A percentile compares a stretch with the other conserved stretches of the same genome.
Conservation (phyloP, 2,797 vertebrate genomes). For the Rhinophrynus dorsalis region DNA sequence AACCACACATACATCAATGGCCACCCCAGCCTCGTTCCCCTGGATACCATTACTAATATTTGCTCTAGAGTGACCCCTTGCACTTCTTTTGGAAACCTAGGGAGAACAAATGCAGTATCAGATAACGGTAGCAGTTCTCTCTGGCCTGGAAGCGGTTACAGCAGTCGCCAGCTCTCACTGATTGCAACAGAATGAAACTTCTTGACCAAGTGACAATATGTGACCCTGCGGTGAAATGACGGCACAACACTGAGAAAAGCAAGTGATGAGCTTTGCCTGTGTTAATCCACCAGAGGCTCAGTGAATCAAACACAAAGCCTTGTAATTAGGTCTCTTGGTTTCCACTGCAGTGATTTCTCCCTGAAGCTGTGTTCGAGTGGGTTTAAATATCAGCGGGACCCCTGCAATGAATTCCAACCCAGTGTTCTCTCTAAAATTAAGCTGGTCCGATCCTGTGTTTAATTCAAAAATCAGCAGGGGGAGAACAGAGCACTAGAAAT, state of each 20-base stretch:
- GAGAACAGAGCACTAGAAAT: neutral
- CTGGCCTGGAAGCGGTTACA: no score
- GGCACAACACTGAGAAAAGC: neutral
- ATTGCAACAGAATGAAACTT: neutral
- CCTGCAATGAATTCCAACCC: conserved; percentile 33
- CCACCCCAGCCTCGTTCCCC: no score
- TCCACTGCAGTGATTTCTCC: conserved; percentile 42
- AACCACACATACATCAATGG: no score
- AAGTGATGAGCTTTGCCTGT: conserved; percentile 10
- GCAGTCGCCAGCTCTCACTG: no score
- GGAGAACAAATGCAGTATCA: no score
- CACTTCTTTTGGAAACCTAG: no score
- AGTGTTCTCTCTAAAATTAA: conserved; percentile 46
- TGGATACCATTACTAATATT: no score
- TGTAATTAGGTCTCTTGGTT: conserved; percentile 48
- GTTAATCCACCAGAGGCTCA: conserved; percentile 40
- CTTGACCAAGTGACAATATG: conserved; percentile 7
- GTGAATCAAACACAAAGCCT: conserved; percentile 44
- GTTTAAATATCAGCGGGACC: conserved; percentile 44
- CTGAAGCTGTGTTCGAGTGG: conserved; percentile 38
- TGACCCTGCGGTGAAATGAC: conserved; percentile 12
- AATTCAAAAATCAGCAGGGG: conserved; percentile 47
- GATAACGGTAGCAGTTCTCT: no score
- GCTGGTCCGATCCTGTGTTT: conserved; percentile 42
- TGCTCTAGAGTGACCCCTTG: no score